A percentile compares a stretch with the other conserved stretches of the same genome.
Evolutionary conservation across 2,888 invertebrate genomes (phyloP).

Genomic region (Adelphocoris suturalis): DNA sequence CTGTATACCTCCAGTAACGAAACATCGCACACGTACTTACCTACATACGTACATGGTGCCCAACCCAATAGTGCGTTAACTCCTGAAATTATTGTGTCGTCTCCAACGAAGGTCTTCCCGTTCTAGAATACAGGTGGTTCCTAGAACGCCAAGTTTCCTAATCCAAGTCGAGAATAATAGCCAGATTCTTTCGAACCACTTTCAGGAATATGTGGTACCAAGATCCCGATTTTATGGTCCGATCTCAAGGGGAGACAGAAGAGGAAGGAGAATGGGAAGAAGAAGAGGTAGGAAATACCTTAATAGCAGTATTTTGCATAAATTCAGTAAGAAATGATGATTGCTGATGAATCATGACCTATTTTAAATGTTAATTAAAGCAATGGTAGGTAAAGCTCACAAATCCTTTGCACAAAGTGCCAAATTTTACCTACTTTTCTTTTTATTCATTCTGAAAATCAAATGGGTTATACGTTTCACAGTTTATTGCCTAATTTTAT

Average conservation of each 20-base stretch:
- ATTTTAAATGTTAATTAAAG: background rate
- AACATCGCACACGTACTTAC: too few relatives aligned
- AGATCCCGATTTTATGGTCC: background rate
- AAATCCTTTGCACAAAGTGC: background rate
- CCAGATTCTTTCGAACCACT: background rate
- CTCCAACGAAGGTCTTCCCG: too few relatives aligned
- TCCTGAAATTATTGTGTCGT: too few relatives aligned
- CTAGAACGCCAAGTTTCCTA: too few relatives aligned
- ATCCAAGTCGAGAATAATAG: too few relatives aligned
- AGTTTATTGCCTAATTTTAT: background rate
- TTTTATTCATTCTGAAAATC: background rate
- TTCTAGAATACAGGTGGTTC: too few relatives aligned
- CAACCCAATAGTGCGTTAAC: too few relatives aligned
- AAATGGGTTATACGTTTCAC: background rate
- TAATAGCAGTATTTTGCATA: too few relatives aligned
- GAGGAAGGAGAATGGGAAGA: conserved; percentile 27
- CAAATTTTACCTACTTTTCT: background rate
- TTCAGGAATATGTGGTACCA: background rate
- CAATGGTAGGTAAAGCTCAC: background rate
- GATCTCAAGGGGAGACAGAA: background rate
- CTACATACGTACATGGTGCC: too few relatives aligned
- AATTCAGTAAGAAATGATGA: background rate
- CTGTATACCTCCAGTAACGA: too few relatives aligned
- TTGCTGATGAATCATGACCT: background rate
- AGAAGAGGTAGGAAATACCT: background rate